These are phyloP conservation scores for Australoheros scitulus DNA, from an alignment of 2,113 vertebrate genomes.

Conservation along the genomic window DNA sequence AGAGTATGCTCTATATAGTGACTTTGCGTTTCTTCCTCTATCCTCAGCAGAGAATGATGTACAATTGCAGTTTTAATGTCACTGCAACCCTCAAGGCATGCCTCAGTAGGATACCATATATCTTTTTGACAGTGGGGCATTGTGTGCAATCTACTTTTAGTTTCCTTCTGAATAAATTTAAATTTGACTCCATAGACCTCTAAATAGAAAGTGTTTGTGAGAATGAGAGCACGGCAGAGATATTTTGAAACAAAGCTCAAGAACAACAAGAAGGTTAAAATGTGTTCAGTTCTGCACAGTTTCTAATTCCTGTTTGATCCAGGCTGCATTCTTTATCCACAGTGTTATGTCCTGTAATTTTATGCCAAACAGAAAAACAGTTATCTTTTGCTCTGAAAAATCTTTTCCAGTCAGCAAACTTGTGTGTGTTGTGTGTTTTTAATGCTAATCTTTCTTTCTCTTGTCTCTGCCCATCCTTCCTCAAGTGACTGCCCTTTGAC, in stretches of 20 bases:
- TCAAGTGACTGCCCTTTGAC: slow-evolving; percentile 36
- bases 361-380: not conserved
- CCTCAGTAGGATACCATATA: slow-evolving; percentile 50
- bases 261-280: not conserved
- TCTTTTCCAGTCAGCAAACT: not conserved
- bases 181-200: not conserved
- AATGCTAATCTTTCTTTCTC: not conserved
- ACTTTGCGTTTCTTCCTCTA: slow-evolving; percentile 38
- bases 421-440: not conserved
- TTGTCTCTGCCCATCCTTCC: slow-evolving; percentile 6
- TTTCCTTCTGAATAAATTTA: slow-evolving; percentile 17
- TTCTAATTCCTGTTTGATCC: not conserved
- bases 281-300: not conserved
- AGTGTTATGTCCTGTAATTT: not conserved
- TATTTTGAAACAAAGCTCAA: not conserved
- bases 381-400: not conserved
- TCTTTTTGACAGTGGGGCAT: slow-evolving; percentile 62
- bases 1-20: not conserved
- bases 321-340: not conserved
- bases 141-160: slow-evolving; percentile 44
- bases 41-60: slow-evolving; percentile 28
- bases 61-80: slow-evolving; percentile 61
- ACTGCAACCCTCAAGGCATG: slow-evolving; percentile 51
- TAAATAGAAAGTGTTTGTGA: not conserved
- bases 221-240: not conserved